Conservation (phyloP, 1,140 invertebrate genomes). For the Lethocerus indicus region DNA sequence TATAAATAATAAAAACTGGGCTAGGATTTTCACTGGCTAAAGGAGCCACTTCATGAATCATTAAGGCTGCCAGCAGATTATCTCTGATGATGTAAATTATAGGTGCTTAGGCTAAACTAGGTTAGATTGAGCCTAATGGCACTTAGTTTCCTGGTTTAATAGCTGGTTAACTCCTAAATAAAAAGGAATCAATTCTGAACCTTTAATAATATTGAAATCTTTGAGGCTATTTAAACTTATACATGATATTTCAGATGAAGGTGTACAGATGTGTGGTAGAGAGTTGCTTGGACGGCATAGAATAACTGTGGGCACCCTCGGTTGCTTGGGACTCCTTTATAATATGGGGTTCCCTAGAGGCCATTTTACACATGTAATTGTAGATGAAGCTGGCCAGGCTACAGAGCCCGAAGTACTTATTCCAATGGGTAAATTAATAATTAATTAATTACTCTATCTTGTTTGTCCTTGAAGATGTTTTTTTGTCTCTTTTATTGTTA, state of each 20-base stretch:
- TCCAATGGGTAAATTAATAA: not conserved
- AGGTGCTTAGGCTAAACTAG: no score
- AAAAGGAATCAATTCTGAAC: no score
- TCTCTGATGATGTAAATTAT: no score
- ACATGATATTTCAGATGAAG: not conserved
- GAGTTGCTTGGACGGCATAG: slow-evolving; percentile 21
- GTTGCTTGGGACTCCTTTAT: slow-evolving; percentile 47
- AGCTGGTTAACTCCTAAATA: no score
- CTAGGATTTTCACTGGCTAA: no score
- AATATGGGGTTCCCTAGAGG: slow-evolving; percentile 42
- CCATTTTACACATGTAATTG: slow-evolving; percentile 73
- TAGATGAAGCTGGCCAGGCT: slow-evolving; percentile 84
- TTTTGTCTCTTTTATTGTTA: no score
- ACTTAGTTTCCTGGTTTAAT: no score
- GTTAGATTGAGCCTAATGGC: no score
- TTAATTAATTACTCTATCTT: not conserved
- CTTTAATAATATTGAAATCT: no score
- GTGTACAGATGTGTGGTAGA: slow-evolving; percentile 1
- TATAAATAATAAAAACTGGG: no score
- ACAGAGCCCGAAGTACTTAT: slow-evolving; percentile 78
- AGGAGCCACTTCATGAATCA: no score
- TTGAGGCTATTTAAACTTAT: not conserved
- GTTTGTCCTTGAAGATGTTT: no score
- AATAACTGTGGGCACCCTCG: slow-evolving; percentile 67
- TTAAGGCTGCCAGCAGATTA: not conserved